Percentiles rank a stretch among this genome's conserved stretches.
These are phyloP conservation scores for Dryadula phaetusa DNA, from an alignment of 2,888 invertebrate species.

Conservation along the genomic window DNA sequence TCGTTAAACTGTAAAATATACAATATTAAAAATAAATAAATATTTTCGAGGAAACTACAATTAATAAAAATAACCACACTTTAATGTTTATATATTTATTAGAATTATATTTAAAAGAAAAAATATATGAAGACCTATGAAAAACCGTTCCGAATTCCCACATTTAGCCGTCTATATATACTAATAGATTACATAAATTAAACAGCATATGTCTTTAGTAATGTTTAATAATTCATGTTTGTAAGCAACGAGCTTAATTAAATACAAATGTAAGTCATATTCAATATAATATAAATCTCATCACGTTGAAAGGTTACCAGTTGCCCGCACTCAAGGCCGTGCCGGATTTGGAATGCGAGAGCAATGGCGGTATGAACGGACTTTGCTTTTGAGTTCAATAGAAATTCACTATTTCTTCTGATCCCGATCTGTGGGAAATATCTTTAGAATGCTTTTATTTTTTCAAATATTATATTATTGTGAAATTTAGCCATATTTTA, in stretches of 20 bases:
- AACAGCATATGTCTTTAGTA: neutral
- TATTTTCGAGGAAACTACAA: no score
- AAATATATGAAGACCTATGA: no score
- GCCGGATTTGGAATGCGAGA: slow-evolving; percentile 50
- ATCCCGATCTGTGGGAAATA: neutral
- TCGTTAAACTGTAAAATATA: no score
- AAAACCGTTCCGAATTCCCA: no score
- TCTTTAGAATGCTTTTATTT: neutral
- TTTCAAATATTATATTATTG: neutral
- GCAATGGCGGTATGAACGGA: slow-evolving; percentile 24
- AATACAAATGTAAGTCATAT: slow-evolving; percentile 11
- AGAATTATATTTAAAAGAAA: no score
- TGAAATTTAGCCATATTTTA: neutral
- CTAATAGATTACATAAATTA: no score
- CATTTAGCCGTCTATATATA: no score
- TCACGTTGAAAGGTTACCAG: slow-evolving; percentile 60
- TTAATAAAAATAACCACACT: no score
- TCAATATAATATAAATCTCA: slow-evolving; percentile 9
- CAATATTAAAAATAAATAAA: no score
- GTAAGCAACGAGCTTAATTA: neutral
- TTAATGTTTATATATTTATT: no score
- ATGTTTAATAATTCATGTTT: neutral
- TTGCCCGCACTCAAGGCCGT: slow-evolving; percentile 66
- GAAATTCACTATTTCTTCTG: slow-evolving; percentile 9
- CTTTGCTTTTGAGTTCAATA: slow-evolving; percentile 23